phyloP scores from a whole-genome alignment of 2,888 invertebrate genomes.

The Blera fallax region DNA sequence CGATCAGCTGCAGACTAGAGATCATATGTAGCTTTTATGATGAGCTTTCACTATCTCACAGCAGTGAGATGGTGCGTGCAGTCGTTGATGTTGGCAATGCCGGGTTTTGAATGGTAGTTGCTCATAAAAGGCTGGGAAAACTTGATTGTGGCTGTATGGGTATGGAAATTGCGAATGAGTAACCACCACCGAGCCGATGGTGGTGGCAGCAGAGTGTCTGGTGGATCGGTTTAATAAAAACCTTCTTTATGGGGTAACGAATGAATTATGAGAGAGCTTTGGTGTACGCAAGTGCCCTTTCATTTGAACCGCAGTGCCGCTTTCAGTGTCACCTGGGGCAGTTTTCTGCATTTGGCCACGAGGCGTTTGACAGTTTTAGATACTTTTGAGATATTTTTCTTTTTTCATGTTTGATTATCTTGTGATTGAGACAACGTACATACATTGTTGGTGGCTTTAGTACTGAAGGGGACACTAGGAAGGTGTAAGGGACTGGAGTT shows the following conservation, averaged over 20 bases:
- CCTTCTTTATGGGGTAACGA: not conserved
- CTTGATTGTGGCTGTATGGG: slow-evolving; percentile 1
- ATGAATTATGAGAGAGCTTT: not conserved
- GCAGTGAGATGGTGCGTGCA: not conserved
- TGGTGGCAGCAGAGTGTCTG: not conserved
- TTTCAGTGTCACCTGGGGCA: not conserved
- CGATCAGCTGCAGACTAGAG: slow-evolving; percentile 1
- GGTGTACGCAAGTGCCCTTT: not conserved
- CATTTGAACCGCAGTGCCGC: not conserved
- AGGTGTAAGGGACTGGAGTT: too few relatives aligned
- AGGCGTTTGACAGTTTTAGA: not conserved
- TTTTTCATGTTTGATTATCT: too few relatives aligned
- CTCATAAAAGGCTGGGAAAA: not conserved
- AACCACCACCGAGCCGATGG: not conserved
- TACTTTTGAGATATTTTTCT: too few relatives aligned
- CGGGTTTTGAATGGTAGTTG: not conserved
- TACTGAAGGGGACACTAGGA: too few relatives aligned
- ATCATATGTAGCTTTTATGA: slow-evolving; percentile 14
- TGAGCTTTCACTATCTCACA: slow-evolving; percentile 46
- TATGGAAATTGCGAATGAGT: slow-evolving; percentile 1
- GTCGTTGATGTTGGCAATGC: slow-evolving; percentile 8
- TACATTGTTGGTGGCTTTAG: too few relatives aligned
- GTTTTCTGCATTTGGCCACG: not conserved
- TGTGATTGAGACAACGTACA: too few relatives aligned
- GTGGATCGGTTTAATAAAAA: not conserved